phyloP scores from a whole-genome alignment of 2,113 vertebrate species.

The Rallus limicola region DNA sequence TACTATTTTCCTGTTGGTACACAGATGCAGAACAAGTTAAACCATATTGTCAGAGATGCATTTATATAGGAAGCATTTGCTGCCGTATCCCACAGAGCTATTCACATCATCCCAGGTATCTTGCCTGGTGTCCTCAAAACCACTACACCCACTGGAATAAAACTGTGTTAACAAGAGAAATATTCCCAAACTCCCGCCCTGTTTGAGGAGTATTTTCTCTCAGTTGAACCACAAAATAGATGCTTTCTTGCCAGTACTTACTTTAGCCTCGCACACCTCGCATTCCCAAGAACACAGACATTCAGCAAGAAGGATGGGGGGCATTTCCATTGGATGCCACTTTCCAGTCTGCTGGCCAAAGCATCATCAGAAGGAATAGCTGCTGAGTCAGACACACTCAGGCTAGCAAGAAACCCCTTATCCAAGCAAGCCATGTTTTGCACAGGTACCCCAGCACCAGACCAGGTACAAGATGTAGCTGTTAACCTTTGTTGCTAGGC shows the following conservation, averaged over 20 bases:
- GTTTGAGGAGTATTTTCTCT: neutral
- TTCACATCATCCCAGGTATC: neutral
- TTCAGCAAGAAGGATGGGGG: neutral
- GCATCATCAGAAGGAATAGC: neutral
- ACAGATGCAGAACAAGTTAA: neutral
- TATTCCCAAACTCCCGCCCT: neutral
- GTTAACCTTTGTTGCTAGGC: neutral
- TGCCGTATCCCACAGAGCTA: neutral
- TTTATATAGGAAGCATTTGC: neutral
- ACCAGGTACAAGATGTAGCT: neutral
- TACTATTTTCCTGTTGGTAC: neutral
- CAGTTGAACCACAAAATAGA: neutral
- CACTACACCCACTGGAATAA: neutral
- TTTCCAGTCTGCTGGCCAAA: neutral
- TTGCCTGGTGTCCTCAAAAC: neutral
- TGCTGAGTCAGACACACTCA: neutral
- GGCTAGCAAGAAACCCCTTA: neutral
- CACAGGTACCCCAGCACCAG: neutral
- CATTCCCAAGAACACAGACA: neutral
- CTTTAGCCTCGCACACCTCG: neutral
- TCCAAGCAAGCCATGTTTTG: neutral
- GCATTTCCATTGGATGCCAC: neutral
- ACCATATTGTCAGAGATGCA: neutral
- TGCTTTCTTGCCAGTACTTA: neutral
- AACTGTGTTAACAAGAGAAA: neutral